phyloP scores from a whole-genome alignment of 2,113 vertebrate genomes.

The Catharus fuscescens region DNA sequence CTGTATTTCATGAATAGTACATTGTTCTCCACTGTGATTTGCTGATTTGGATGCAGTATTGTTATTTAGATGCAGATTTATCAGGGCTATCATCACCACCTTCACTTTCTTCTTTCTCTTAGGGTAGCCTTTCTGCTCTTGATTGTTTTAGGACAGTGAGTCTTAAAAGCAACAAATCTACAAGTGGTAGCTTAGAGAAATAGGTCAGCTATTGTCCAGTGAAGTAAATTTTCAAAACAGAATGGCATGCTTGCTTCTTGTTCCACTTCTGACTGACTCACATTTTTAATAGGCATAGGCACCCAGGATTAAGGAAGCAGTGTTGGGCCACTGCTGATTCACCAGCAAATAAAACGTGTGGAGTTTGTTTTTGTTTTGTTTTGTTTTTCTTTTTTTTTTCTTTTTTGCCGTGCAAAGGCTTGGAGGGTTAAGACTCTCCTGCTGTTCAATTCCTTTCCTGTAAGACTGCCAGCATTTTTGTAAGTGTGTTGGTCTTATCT shows the following conservation, averaged over 20 bases:
- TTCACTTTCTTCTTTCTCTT: not conserved
- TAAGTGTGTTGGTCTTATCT: not conserved
- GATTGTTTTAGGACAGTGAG: not conserved
- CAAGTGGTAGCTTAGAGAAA: not conserved
- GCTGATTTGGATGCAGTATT: not conserved
- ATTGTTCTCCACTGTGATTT: not conserved
- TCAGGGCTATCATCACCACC: not conserved
- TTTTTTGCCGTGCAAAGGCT: not conserved
- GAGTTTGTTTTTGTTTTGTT: too few species aligned
- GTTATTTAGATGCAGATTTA: not conserved
- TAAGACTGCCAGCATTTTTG: not conserved
- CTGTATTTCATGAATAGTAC: not conserved
- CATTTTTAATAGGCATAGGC: not conserved
- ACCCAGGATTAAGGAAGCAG: not conserved
- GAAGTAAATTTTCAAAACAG: not conserved
- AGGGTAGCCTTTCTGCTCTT: not conserved
- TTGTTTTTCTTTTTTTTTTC: not conserved
- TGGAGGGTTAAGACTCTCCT: not conserved
- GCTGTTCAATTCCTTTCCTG: not conserved
- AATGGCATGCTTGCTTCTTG: not conserved
- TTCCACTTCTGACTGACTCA: not conserved
- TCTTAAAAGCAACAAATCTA: not conserved
- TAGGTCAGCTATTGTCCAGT: not conserved
- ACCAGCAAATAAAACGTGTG: not conserved
- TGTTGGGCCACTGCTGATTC: not conserved